phyloP scores from a whole-genome alignment of 2,797 vertebrate genomes.

The Pseudochaenichthys georgianus region DNA sequence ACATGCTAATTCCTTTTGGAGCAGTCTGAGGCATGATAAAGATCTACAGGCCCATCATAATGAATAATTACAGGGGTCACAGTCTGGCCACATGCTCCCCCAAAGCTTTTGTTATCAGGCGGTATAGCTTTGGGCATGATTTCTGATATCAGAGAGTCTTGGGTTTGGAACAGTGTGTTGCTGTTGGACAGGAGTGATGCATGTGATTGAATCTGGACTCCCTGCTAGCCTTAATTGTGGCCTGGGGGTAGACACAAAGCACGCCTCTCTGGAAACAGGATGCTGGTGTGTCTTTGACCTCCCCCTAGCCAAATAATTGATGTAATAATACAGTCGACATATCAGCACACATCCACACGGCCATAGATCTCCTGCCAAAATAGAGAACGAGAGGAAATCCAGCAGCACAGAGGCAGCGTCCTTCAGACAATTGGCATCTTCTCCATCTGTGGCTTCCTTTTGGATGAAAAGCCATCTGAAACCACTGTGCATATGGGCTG shows the following conservation, averaged over 20 bases:
- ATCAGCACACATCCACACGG: constrained; percentile 86
- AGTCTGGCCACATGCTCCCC: constrained; percentile 84
- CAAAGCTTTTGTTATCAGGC: constrained; percentile 80
- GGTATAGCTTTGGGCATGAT: constrained; percentile 79
- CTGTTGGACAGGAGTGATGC: constrained; percentile 87
- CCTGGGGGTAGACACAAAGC: constrained; percentile 85
- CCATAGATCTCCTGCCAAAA: constrained; percentile 81
- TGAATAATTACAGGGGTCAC: constrained; percentile 84
- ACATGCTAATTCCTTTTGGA: constrained; percentile 67
- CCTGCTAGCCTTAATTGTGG: constrained; percentile 85
- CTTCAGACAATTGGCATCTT: constrained; percentile 63
- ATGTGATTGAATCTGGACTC: constrained; percentile 89
- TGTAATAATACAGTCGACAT: constrained; percentile 87
- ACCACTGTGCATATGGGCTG: constrained; percentile 26
- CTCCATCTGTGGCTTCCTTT: constrained; percentile 50
- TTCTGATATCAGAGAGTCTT: constrained; percentile 79
- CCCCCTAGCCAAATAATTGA: constrained; percentile 86
- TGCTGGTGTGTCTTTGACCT: constrained; percentile 87
- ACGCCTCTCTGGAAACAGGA: constrained; percentile 86
- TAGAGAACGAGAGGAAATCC: constrained; percentile 62
- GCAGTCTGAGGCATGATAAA: constrained; percentile 72
- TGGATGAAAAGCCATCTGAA: constrained; percentile 46
- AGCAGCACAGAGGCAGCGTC: constrained; percentile 65
- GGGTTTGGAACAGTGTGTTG: constrained; percentile 83
- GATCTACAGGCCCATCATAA: constrained; percentile 73